These are phyloP conservation scores for Thymelicus sylvestris DNA, from an alignment of 2,888 invertebrate species.

Conservation along the genomic window DNA sequence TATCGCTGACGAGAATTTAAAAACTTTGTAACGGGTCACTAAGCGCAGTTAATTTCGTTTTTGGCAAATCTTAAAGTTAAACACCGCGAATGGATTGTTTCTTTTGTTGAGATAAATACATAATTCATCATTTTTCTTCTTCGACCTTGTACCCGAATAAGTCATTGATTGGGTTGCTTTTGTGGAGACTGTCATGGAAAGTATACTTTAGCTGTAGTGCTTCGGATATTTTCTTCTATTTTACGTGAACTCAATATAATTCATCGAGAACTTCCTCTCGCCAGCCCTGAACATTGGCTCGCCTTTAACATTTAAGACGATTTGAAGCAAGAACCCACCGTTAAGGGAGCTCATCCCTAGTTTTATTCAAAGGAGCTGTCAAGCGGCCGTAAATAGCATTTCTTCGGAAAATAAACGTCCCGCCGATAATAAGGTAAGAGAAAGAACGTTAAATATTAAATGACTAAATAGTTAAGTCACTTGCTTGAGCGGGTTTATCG, in stretches of 20 bases:
- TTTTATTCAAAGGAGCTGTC: neutral
- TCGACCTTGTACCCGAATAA: too few species aligned
- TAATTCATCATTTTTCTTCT: neutral
- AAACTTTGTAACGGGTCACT: conserved; percentile 21
- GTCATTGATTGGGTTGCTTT: too few species aligned
- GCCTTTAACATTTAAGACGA: neutral
- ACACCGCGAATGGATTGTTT: conserved; percentile 2
- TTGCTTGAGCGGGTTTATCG: conserved; percentile 14
- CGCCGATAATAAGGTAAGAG: conserved; percentile 4
- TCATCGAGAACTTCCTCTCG: too few species aligned
- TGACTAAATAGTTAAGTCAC: conserved; percentile 11
- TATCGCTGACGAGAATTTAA: conserved; percentile 14
- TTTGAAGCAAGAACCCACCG: neutral
- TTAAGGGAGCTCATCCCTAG: neutral
- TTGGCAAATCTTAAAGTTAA: conserved; percentile 10
- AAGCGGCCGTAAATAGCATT: conserved; percentile 9
- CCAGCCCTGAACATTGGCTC: neutral
- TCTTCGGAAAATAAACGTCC: conserved; percentile 2
- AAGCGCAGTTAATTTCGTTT: neutral
- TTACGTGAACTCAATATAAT: too few species aligned
- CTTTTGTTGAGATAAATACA: neutral
- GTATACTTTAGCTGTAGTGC: too few species aligned
- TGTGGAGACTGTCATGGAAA: too few species aligned
- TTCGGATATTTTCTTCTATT: too few species aligned
- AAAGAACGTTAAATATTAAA: conserved; percentile 19